Evolutionary conservation across 2,113 vertebrate species (phyloP).

Genomic region (Varanus komodoensis): DNA sequence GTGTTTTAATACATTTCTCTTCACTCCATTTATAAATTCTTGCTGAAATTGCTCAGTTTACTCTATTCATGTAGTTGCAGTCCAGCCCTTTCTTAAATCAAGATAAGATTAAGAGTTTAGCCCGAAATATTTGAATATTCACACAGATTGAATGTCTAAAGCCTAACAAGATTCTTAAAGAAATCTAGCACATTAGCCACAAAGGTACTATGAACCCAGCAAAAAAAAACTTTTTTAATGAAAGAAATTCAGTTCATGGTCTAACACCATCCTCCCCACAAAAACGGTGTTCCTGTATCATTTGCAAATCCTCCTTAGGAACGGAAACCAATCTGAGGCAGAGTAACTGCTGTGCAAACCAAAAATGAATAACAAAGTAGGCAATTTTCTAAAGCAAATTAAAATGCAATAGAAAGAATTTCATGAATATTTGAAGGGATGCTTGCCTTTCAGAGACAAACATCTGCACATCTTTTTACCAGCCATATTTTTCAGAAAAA

Average conservation of each 20-base stretch:
- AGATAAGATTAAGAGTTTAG: not conserved
- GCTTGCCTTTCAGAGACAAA: constrained; percentile 60
- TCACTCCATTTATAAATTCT: constrained; percentile 55
- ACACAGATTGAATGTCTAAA: constrained; percentile 33
- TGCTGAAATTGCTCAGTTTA: constrained; percentile 52
- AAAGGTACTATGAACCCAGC: constrained; percentile 46
- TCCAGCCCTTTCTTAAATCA: not conserved
- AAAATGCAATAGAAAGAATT: constrained; percentile 69
- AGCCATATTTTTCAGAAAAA: constrained; percentile 49
- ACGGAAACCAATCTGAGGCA: constrained; percentile 50
- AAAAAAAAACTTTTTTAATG: constrained; percentile 60
- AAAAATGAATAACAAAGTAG: constrained; percentile 73
- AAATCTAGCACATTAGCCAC: constrained; percentile 47
- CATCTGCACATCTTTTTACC: constrained; percentile 62
- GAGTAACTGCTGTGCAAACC: constrained; percentile 69
- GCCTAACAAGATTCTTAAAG: constrained; percentile 40
- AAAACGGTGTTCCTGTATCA: constrained; percentile 43
- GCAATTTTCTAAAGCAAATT: constrained; percentile 74
- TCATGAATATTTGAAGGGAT: constrained; percentile 70
- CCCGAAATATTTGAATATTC: not conserved
- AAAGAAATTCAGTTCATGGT: constrained; percentile 66
- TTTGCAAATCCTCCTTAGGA: constrained; percentile 58
- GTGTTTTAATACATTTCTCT: constrained; percentile 43
- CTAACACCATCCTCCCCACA: constrained; percentile 35
- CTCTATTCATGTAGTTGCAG: constrained; percentile 24